Evolutionary conservation across 2,888 invertebrate species (phyloP), one percentile per base, ranked within the genome.

Genomic region (Limnephilus marmoratus): DNA sequence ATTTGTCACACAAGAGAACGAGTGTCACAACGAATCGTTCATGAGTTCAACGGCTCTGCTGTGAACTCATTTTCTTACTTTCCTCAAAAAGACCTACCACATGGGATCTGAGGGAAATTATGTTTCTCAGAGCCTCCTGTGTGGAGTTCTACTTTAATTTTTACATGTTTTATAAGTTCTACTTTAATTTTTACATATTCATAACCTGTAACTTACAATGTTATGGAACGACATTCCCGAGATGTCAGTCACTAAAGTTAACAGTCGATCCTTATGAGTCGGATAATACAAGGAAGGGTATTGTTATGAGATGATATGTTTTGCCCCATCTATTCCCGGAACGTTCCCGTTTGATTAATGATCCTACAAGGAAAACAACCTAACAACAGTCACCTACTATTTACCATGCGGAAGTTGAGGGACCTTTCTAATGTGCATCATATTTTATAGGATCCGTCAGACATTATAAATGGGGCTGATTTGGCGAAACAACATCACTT

Each of bases 231-330:
- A 34, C 83, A 12, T 18, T 24, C 24, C 13, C 37, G 13, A 37
- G 83, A 37, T 37, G 83, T 18, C 83, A 83, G 37, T 86, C 45
- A 37, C 29, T 29, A 49, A 49, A 49, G 13, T 15, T 86, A 86
- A 86, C 86, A 86, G 53, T 11, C 86, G 7, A 45, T 86, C 49
- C 86, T 86, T 86, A 29, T 86, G 53, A 41, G 86, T 49, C n/a
- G 45, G 15, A 49, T 86, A 29, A 86, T 86, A 86, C 86, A 86
- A 86, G 86, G 68, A 15, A 49, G n/a, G 68, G 68, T 68, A 68
- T 68, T 68, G 68, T 53, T 53, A 49, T 13, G 4, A 53, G 53
- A 53, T 68, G 68, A 68, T 68, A 24, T 68, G 68, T 68, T 68
- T 68, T 68, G 68, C 68, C 68, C 53, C 24, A 68, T 68, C 68